phyloP scores from a whole-genome alignment of 2,113 vertebrate genomes.

The Prunella fulvescens region DNA sequence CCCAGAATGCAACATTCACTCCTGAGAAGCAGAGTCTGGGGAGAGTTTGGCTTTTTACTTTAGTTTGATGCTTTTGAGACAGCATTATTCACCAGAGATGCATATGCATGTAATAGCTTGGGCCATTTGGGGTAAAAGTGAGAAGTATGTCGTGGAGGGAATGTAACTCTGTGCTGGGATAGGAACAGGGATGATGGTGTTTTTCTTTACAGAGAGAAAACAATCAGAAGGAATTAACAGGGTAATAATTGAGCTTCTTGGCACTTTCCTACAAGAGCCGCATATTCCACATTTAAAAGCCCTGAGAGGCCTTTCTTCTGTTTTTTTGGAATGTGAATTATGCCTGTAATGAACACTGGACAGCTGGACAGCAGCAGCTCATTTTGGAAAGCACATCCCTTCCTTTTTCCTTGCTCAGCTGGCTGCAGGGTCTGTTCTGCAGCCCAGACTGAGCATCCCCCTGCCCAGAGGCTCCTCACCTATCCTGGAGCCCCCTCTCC shows the following conservation, averaged over 20 bases:
- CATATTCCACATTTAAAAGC: background rate
- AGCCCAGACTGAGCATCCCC: accelerated
- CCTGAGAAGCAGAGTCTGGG: background rate
- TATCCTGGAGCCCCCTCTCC: background rate
- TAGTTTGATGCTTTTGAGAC: background rate
- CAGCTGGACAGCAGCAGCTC: background rate
- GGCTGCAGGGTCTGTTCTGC: background rate
- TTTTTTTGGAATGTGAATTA: background rate
- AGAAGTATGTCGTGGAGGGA: background rate
- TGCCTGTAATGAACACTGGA: background rate
- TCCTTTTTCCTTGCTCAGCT: background rate
- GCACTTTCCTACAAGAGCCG: background rate
- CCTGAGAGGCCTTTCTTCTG: background rate
- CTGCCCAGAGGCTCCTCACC: background rate
- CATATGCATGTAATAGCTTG: background rate
- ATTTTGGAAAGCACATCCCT: background rate
- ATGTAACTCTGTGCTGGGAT: background rate
- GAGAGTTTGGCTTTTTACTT: background rate
- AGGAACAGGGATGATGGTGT: background rate
- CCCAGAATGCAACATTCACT: background rate
- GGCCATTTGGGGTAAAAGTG: background rate
- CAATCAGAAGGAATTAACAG: background rate
- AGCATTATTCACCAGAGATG: background rate
- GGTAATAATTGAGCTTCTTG: background rate
- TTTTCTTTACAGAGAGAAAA: background rate